These are phyloP conservation scores for Watsonalla binaria DNA, from an alignment of 2,888 invertebrate species.

Conservation along the genomic window DNA sequence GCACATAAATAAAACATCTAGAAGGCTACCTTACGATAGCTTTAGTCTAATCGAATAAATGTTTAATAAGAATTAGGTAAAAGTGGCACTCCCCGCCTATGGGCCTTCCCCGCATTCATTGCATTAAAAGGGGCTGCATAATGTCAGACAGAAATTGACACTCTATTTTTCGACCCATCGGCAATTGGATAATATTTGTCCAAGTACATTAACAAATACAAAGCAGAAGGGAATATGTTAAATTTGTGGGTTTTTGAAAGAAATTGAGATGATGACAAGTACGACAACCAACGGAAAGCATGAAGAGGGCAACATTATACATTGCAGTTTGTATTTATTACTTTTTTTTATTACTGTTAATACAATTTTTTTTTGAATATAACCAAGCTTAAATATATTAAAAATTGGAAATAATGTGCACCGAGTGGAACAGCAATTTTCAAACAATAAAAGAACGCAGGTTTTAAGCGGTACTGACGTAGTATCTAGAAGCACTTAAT, in stretches of 20 bases:
- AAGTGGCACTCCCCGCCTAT: constrained; percentile 52
- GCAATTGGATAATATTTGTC: constrained; percentile 1
- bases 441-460: not conserved
- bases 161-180: constrained; percentile 22
- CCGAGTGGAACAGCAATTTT: too few relatives aligned
- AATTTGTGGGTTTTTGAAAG: too few relatives aligned
- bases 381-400: too few relatives aligned
- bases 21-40: constrained; percentile 60
- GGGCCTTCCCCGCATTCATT: constrained; percentile 41
- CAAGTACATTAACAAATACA: too few relatives aligned
- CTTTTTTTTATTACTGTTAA: too few relatives aligned
- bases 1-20: constrained; percentile 73
- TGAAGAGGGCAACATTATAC: too few relatives aligned
- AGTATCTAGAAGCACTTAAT: constrained; percentile 23
- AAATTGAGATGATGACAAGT: too few relatives aligned
- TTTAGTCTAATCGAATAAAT: constrained; percentile 75
- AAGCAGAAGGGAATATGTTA: too few relatives aligned
- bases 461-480: constrained; percentile 13
- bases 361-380: too few relatives aligned
- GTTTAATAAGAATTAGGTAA: constrained; percentile 76
- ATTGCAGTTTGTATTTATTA: too few relatives aligned
- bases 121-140: constrained; percentile 66
- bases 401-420: not conserved
- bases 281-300: too few relatives aligned
- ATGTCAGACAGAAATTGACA: constrained; percentile 52